Evolutionary conservation across 2,888 invertebrate genomes (phyloP), one percentile per base, ranked within the genome.

Genomic region (Barypeithes pellucidus): DNA sequence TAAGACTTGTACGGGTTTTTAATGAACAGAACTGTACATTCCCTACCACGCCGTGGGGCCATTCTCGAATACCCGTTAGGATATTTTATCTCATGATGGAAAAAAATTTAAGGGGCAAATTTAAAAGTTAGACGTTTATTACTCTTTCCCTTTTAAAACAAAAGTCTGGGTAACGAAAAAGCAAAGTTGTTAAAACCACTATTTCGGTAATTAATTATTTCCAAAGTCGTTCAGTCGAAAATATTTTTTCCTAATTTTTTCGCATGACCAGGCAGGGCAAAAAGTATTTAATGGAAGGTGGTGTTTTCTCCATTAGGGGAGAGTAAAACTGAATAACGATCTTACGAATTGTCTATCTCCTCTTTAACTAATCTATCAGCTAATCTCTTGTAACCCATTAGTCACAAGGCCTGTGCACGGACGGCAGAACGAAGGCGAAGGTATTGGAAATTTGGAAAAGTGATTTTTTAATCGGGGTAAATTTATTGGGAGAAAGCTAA

Each of bases 351-450:
- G 73, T 73, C 73, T 73, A 73, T 65, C 68, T 69, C 59, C 69
- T 73, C 67, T 69, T 73, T 60, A 73, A 69, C 69, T 73, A 73
- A 73, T 73, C 68, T 73, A 69, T 59, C 73, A 45, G 68, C 65
- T 69, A 73, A 73, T 73, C 73, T 69, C 43, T 69, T 33, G 60
- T 52, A 68, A 73, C 60, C 69, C 69, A 69, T 73, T 73, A 73
- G 68, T 65, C 68, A 73, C 73, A 68, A 65, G 36, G 52, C 62
- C 43, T 72, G 54, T 72, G 67, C 67, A 54, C 67, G 45, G 33
- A 68, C 47, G 60, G 63, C 47, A 33, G 11, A 33, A 24, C n/a
- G 67, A 47, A 24, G 9, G 24, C 33, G 16, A 57, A 71, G 39
- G 47, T 66, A 66, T 72, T 72, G 59, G 45, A 59, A 45, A 50